Conservation (phyloP, 2,797 vertebrate genomes). For the Channallabes apus region DNA sequence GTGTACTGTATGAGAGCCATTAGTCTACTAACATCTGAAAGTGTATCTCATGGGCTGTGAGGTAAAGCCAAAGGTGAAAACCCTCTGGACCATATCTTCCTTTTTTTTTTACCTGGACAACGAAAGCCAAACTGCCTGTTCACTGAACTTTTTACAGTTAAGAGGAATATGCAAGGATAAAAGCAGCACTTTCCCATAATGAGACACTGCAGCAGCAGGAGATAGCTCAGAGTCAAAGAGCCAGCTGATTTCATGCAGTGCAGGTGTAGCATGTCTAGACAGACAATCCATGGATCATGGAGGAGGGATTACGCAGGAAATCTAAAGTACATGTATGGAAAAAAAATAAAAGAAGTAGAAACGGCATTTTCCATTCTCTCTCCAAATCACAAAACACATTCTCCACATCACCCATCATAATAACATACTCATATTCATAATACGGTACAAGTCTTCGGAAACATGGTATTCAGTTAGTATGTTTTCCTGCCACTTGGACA, state of each 20-base stretch:
- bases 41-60: constrained; percentile 55
- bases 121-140: constrained; percentile 59
- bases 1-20: constrained; percentile 43
- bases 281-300: constrained; percentile 49
- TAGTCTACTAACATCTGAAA: constrained; percentile 61
- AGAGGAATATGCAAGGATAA: constrained; percentile 55
- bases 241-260: constrained; percentile 26
- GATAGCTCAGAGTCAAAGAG: constrained; percentile 33
- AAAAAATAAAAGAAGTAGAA: neutral
- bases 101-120: constrained; percentile 52
- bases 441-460: neutral
- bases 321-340: neutral
- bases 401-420: neutral
- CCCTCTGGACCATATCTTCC: constrained; percentile 25
- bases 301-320: constrained; percentile 18
- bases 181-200: constrained; percentile 36
- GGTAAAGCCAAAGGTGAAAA: constrained; percentile 59
- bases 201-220: constrained; percentile 22
- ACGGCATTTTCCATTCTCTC: neutral
- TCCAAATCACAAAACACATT: neutral
- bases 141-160: constrained; percentile 62
- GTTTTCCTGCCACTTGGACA: neutral
- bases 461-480: neutral
- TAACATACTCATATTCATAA: neutral
- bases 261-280: constrained; percentile 43